Percentiles rank a stretch among this genome's conserved stretches.
phyloP scores from a whole-genome alignment of 2,888 invertebrate species.

The Erebia aethiops region DNA sequence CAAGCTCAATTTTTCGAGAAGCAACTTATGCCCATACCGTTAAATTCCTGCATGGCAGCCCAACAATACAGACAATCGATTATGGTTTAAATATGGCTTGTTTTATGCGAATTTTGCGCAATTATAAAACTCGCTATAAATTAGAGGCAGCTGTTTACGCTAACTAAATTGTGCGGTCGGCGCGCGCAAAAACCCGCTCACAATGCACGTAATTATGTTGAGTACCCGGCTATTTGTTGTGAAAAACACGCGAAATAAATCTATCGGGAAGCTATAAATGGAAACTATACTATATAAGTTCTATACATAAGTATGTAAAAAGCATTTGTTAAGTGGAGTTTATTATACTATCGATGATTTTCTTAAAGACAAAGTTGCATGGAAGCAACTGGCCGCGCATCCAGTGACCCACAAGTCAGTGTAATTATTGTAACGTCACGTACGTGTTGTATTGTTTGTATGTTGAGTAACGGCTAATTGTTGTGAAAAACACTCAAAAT shows the following conservation, averaged over 20 bases:
- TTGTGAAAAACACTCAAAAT: too few species aligned
- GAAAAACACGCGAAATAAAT: conserved; percentile 23
- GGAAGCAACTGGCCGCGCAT: too few species aligned
- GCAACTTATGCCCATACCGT: conserved; percentile 5
- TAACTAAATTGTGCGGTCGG: conserved; percentile 46
- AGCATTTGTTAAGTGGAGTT: too few species aligned
- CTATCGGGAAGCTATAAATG: conserved; percentile 8
- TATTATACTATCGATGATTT: too few species aligned
- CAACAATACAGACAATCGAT: conserved; percentile 37
- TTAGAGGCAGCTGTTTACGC: conserved; percentile 44
- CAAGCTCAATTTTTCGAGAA: conserved; percentile 1
- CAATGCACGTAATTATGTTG: conserved; percentile 36
- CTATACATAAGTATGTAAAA: too few species aligned
- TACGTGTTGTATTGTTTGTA: too few species aligned
- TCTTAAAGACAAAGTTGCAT: too few species aligned
- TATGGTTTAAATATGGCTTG: conserved; percentile 36
- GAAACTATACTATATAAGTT: conserved; percentile 1
- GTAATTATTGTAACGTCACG: too few species aligned
- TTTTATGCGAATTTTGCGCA: conserved; percentile 40
- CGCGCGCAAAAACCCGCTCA: conserved; percentile 37
- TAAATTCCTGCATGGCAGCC: conserved; percentile 10
- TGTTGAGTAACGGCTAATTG: too few species aligned
- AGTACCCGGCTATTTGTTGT: conserved; percentile 28
- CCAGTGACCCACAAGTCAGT: too few species aligned
- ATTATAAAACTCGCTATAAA: conserved; percentile 45